Percentiles rank a stretch among this genome's conserved stretches.
Conservation (phyloP, 2,797 vertebrate species). For the Acanthurus lineatus region DNA sequence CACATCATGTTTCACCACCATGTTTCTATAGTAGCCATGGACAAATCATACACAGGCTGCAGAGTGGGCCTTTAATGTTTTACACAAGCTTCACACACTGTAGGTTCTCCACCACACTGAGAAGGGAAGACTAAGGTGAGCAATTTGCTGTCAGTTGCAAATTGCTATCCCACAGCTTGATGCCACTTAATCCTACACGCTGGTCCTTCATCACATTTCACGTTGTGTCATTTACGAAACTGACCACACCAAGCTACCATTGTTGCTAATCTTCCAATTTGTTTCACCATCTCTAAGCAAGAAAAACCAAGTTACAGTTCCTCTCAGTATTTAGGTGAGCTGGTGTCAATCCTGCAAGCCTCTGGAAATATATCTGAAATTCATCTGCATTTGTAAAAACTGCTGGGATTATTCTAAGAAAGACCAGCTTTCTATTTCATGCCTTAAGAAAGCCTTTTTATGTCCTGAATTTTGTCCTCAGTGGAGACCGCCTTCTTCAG, state of each 20-base stretch:
- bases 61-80: no score
- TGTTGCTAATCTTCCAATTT: not conserved
- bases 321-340: conserved; percentile 22
- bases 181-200: no score
- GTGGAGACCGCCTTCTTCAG: conserved; percentile 2
- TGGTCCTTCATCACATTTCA: conserved; percentile 21
- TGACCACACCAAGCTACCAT: not conserved
- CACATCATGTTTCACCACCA: no score
- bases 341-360: conserved; percentile 19
- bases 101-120: no score
- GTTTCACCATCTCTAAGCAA: not conserved
- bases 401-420: conserved; percentile 31
- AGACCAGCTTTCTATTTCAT: conserved; percentile 41
- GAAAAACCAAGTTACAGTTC: conserved; percentile 4
- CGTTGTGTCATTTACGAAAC: not conserved
- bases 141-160: no score
- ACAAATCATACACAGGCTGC: no score
- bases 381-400: conserved; percentile 47
- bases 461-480: conserved; percentile 34
- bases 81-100: no score
- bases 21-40: no score
- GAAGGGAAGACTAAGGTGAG: no score
- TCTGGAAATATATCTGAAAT: conserved; percentile 36
- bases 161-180: no score
- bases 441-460: conserved; percentile 32